These are phyloP conservation scores for Drymodes brunneopygia DNA, from an alignment of 2,113 vertebrate species.

Conservation along the genomic window DNA sequence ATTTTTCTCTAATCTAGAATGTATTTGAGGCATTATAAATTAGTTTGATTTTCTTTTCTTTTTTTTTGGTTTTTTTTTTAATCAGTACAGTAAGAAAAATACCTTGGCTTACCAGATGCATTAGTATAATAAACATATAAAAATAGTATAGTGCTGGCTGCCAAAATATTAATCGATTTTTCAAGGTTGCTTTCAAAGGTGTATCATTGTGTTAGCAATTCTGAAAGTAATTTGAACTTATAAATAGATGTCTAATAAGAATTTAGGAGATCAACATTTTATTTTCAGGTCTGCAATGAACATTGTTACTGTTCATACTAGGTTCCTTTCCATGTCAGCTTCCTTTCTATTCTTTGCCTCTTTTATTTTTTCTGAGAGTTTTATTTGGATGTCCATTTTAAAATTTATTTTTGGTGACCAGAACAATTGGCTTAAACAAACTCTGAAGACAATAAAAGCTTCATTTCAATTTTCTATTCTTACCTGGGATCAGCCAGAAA, in stretches of 20 bases:
- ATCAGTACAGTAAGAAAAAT: not conserved
- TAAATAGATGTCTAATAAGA: not conserved
- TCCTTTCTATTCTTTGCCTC: not conserved
- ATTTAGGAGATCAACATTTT: not conserved
- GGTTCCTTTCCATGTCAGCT: not conserved
- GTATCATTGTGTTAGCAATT: not conserved
- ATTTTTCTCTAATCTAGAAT: not conserved
- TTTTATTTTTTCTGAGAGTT: not conserved
- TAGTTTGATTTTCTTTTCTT: fast-evolving
- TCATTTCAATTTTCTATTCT: not conserved
- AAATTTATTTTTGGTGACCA: not conserved
- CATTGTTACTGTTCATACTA: not conserved
- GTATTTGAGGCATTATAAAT: not conserved
- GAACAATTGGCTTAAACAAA: not conserved
- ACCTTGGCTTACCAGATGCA: not conserved
- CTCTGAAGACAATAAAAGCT: not conserved
- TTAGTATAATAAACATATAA: not conserved
- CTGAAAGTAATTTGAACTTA: not conserved
- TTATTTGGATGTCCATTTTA: not conserved
- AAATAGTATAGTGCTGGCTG: not conserved
- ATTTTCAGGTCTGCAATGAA: not conserved
- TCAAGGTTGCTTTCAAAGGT: not conserved
- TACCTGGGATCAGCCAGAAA: not conserved
- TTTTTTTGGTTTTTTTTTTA: too few relatives aligned
- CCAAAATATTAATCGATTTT: not conserved